Evolutionary conservation across 2,888 invertebrate genomes (phyloP), one percentile per base, ranked within the genome.

Genomic region (Acholoe squamosa): DNA sequence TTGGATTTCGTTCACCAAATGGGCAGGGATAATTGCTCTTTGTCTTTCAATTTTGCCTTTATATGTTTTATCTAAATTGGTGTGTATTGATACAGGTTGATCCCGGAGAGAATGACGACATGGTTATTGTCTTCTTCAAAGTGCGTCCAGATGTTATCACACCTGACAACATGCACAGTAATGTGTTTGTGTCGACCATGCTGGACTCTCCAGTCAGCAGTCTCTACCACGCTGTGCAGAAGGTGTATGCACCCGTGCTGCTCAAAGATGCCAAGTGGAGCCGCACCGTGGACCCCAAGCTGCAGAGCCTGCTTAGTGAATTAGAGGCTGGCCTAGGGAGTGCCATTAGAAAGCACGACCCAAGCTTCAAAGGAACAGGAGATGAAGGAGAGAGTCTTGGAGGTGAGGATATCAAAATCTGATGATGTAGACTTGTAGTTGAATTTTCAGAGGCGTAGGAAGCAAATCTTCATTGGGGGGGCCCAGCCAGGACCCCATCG

Each of bases 141-240:
- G 96, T 96, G 12, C 95, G 96, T 91, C 97, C 97, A n/a, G 96
- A 96, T 28, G 96, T 96, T 16, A 96, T 97, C 84, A 97, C 97
- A 19, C 96, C 96, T 16, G 97, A 97, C 80, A 97, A 97, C 94
- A 95, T 97, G 89, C 96, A 96, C 91, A 95, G 95, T 33, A 96
- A 96, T 91, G 95, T 97, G 76, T 96, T 97, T 93, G 96, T 97
- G 10, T 96, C 97, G 3, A 97, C 97, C 0, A 96, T 97, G 95
- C 94, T 96, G 76, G 97, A 97, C 93, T 96, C 97, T 34, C 97
- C 97, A 19, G 95, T 97, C 51, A 96, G 96, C 89, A 96, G 97
- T 0, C 96, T 97, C 28, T 97, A 97, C 94, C 97, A 97, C 94
- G 96, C 96, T 56, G 95, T 97, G 52, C 97, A 97, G 93, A 97